Evolutionary conservation across 1,140 invertebrate genomes (phyloP).

Genomic region (Drosophila chauvacae): DNA sequence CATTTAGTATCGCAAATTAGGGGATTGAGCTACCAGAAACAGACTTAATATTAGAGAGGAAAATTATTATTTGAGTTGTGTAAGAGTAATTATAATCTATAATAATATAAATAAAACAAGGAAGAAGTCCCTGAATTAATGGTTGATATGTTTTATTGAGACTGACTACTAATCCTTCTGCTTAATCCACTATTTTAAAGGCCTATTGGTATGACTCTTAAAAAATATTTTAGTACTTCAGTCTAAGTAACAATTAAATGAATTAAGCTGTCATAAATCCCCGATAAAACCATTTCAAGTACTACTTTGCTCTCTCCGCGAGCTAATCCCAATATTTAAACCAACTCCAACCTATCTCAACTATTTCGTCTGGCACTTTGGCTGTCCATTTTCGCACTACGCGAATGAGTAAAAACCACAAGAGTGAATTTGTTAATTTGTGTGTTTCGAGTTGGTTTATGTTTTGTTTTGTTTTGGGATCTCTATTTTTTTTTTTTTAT

Average conservation of each 20-base stretch:
- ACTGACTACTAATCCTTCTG: background rate
- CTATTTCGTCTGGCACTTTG: conserved; percentile 43
- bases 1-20: conserved; percentile 6
- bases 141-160: background rate
- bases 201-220: background rate
- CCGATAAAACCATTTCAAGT: background rate
- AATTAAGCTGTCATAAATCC: conserved; percentile 17
- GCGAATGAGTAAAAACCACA: conserved; percentile 48
- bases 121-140: background rate
- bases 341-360: conserved; percentile 44
- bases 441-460: conserved; percentile 43
- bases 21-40: background rate
- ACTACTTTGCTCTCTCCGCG: background rate
- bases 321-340: background rate
- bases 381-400: conserved; percentile 60
- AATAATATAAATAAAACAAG: background rate
- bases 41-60: background rate
- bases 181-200: background rate
- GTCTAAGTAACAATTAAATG: background rate
- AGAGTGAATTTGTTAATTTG: conserved; percentile 60
- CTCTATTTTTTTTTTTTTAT: background rate
- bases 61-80: background rate
- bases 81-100: background rate
- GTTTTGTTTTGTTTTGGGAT: conserved; percentile 27
- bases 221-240: background rate